A percentile compares a stretch with the other conserved stretches of the same genome.
Evolutionary conservation across 2,113 vertebrate species (phyloP).

Genomic region (Xiphophorus maculatus): DNA sequence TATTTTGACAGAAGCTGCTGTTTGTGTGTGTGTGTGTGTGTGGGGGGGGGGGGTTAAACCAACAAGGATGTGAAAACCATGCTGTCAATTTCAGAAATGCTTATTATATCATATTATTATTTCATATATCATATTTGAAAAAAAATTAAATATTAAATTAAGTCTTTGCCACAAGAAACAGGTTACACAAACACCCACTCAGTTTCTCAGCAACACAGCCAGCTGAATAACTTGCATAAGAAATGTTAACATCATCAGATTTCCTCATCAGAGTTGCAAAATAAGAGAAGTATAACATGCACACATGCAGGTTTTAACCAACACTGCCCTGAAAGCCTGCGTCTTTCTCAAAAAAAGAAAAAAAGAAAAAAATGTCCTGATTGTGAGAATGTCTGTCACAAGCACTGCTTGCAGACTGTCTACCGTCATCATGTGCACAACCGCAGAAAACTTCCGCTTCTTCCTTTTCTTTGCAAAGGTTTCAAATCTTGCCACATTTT

Average conservation of each 20-base stretch:
- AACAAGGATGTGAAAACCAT: not conserved
- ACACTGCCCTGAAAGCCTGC: too few species aligned
- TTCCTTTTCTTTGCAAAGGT: not conserved
- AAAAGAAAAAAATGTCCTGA: not conserved
- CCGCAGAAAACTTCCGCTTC: constrained; percentile 37
- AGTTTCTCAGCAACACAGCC: too few species aligned
- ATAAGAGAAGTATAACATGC: not conserved
- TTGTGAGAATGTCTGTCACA: not conserved
- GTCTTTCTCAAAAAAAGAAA: not conserved
- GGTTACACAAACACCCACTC: not conserved
- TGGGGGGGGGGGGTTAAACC: too few species aligned
- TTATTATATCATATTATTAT: not conserved
- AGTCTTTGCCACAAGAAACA: not conserved
- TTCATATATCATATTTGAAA: not conserved
- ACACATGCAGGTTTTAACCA: not conserved
- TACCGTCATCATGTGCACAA: not conserved
- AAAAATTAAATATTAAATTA: not conserved
- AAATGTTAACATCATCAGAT: not conserved
- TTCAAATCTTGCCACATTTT: constrained; percentile 7
- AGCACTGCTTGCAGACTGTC: not conserved
- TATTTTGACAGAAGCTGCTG: too few species aligned
- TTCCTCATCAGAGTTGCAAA: not conserved
- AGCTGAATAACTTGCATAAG: not conserved
- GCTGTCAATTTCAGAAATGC: not conserved
- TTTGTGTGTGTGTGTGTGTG: not conserved